These are phyloP conservation scores for Parnassius mnemosyne DNA, from an alignment of 2,888 invertebrate genomes.

Conservation along the genomic window DNA sequence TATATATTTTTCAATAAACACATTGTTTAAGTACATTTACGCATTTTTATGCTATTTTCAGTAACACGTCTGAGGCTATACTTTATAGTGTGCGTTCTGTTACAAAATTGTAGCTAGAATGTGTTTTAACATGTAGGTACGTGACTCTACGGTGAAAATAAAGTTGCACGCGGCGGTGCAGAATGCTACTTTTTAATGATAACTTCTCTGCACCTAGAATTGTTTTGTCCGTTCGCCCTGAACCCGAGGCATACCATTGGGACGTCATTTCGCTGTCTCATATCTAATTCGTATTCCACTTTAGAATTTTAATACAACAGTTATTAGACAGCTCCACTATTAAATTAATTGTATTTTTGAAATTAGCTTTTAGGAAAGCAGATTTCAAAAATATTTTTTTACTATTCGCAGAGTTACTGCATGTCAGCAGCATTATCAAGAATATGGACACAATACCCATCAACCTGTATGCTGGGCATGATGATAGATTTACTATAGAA, in stretches of 20 bases:
- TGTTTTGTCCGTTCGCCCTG: constrained; percentile 10
- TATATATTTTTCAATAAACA: too few relatives aligned
- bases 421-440: too few relatives aligned
- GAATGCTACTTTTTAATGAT: constrained; percentile 22
- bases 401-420: too few relatives aligned
- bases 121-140: constrained; percentile 9
- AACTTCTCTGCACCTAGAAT: constrained; percentile 19
- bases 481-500: too few relatives aligned
- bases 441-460: too few relatives aligned
- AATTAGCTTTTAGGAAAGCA: too few relatives aligned
- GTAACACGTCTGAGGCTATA: too few relatives aligned
- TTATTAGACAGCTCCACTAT: neutral
- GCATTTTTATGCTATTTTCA: too few relatives aligned
- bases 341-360: neutral
- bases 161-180: constrained; percentile 12
- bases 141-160: constrained; percentile 8
- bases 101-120: constrained; percentile 13
- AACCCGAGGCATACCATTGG: constrained; percentile 15
- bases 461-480: too few relatives aligned
- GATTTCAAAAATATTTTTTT: too few relatives aligned
- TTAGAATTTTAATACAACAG: constrained; percentile 16
- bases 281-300: constrained; percentile 21
- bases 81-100: neutral
- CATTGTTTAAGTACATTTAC: too few relatives aligned
- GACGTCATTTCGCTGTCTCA: constrained; percentile 25